A percentile compares a stretch with the other conserved stretches of the same genome.
phyloP scores from a whole-genome alignment of 2,888 invertebrate genomes.

The Clistopyga incitator region DNA sequence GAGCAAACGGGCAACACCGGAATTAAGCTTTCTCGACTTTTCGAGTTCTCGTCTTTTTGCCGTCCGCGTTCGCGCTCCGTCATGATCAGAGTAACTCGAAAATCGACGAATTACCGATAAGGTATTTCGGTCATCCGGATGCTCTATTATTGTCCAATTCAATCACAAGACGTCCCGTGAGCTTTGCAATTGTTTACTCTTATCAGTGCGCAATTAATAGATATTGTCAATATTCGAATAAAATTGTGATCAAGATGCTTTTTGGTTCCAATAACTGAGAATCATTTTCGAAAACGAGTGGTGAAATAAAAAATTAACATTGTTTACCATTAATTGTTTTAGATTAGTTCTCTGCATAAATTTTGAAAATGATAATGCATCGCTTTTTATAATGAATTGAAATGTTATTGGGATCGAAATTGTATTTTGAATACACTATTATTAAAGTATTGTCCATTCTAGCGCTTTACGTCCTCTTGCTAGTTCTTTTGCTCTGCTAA shows the following conservation, averaged over 20 bases:
- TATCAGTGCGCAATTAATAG: neutral
- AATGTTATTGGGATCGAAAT: no score
- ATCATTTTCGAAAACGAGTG: no score
- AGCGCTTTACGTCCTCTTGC: slow-evolving; percentile 39
- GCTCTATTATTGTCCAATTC: slow-evolving; percentile 10
- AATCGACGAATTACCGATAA: slow-evolving; percentile 10
- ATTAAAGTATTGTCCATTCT: no score
- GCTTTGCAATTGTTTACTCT: neutral
- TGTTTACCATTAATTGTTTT: no score
- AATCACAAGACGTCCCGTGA: neutral
- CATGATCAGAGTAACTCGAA: slow-evolving; percentile 33
- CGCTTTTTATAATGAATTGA: no score
- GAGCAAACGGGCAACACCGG: slow-evolving; percentile 4
- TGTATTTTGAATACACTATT: no score
- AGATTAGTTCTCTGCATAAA: no score
- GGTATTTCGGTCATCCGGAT: slow-evolving; percentile 11
- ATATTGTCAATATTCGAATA: no score
- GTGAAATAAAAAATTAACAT: no score
- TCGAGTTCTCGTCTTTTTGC: slow-evolving; percentile 65
- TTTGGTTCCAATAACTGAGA: no score
- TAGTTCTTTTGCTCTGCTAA: slow-evolving; percentile 26
- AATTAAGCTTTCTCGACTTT: slow-evolving; percentile 16
- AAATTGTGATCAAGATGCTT: no score
- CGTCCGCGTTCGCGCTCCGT: slow-evolving; percentile 73
- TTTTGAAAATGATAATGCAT: no score